Evolutionary conservation across 2,888 invertebrate genomes (phyloP), one percentile per base, ranked within the genome.

Genomic region (Drosophila imparisetae): DNA sequence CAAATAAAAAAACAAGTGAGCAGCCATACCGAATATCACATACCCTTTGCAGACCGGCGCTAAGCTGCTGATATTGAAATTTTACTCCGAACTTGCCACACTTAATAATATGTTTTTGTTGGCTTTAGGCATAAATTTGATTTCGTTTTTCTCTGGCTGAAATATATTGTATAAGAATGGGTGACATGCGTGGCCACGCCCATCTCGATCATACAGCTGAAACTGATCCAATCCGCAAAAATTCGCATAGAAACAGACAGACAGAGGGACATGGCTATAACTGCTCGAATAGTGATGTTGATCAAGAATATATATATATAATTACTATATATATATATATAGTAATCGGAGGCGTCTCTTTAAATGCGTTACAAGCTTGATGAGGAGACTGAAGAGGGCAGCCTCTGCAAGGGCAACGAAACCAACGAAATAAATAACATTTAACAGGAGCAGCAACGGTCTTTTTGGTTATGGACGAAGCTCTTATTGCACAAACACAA

Each of bases 401-500:
- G 15, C 15, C 7, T 24, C 8, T 1, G 45, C 24, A 45, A 45
- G 45, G 24, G 45, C 45, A 13, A 0, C 3, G 42, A 21, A 21
- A 13, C 2, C 21, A 24, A 13, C 59, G 68, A 58, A 70, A 72
- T 77, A 68, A 77, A 77, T 73, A 77, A 73, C 57, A 77, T 77
- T 72, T 53, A 21, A 66, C 34, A 63, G 72, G 72, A 73, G 63
- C 77, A 59, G 11, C 63, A 67, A 48, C 62, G 66, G 34, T 38
- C 61, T 50, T 54, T 64, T 73, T 29, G 27, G 64, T 66, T 61
- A 40, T 27, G 54, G 64, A 29, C 50, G 42, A 10, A 30, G 30
- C 78, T 57, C 70, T 71, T 78, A 75, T 78, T 78, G 78, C 75
- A 75, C 72, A 72, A 79, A 70, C 73, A 70, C 75, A 84, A 82